A percentile compares a stretch with the other conserved stretches of the same genome.
Evolutionary conservation across 2,113 vertebrate species (phyloP).

Genomic region (Nibea albiflora): DNA sequence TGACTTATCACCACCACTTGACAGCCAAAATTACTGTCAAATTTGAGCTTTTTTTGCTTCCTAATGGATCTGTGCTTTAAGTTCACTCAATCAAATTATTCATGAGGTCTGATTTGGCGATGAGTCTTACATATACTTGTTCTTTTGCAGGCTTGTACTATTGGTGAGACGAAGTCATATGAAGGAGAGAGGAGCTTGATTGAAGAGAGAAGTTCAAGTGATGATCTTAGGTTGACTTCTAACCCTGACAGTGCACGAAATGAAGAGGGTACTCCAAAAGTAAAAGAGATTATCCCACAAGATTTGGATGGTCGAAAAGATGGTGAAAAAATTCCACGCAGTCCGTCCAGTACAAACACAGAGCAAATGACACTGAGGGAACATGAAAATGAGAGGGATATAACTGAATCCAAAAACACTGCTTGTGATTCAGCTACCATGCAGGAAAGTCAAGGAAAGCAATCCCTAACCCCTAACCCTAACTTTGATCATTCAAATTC

Average conservation of each 20-base stretch:
- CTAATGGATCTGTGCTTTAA: slow-evolving; percentile 27
- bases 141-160: slow-evolving; percentile 80
- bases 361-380: slow-evolving; percentile 27
- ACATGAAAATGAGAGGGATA: slow-evolving; percentile 25
- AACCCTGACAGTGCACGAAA: slow-evolving; percentile 59
- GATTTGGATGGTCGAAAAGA: slow-evolving; percentile 48
- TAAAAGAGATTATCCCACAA: slow-evolving; percentile 46
- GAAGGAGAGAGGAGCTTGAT: slow-evolving; percentile 76
- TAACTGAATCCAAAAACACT: slow-evolving; percentile 16
- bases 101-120: slow-evolving; percentile 58
- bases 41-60: neutral
- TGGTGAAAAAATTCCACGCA: slow-evolving; percentile 8
- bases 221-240: slow-evolving; percentile 69
- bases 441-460: slow-evolving; percentile 27
- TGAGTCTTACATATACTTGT: slow-evolving; percentile 81
- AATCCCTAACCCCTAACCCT: neutral
- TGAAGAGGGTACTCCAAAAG: slow-evolving; percentile 52
- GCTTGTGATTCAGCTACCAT: slow-evolving; percentile 4
- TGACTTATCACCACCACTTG: slow-evolving; percentile 12
- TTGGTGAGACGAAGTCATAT: slow-evolving; percentile 74
- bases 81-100: slow-evolving; percentile 47
- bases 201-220: slow-evolving; percentile 72
- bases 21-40: slow-evolving; percentile 32
- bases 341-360: slow-evolving; percentile 17
- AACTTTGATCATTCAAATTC: slow-evolving; percentile 16